Evolutionary conservation across 1,140 invertebrate genomes (phyloP).

Genomic region (Phymorhynchus buccinoides): DNA sequence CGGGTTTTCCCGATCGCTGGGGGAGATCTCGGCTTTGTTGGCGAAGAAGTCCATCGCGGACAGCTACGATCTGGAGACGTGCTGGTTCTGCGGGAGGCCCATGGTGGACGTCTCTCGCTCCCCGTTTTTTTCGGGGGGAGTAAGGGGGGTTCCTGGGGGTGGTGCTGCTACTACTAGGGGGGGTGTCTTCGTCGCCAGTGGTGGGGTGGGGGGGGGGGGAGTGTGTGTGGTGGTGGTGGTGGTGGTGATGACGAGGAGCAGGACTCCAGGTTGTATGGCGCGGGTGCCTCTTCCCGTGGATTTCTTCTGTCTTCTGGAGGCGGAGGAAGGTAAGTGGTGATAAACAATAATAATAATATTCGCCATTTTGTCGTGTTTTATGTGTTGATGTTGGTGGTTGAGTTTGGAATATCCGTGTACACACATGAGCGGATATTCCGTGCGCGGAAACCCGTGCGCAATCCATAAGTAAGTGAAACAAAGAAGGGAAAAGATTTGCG

Average conservation of each 20-base stretch:
- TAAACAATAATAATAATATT: background rate
- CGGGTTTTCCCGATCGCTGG: constrained; percentile 31
- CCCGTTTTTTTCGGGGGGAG: background rate
- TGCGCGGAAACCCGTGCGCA: no score
- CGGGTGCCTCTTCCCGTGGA: background rate
- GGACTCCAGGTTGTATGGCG: background rate
- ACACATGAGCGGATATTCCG: background rate
- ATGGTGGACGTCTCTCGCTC: constrained; percentile 46
- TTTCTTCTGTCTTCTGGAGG: no score
- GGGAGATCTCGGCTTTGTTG: constrained; percentile 31
- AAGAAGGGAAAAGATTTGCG: no score
- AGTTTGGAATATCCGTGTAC: background rate
- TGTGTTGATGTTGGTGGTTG: background rate
- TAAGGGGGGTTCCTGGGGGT: background rate
- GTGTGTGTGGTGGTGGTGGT: background rate
- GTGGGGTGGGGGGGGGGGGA: background rate
- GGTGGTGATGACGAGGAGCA: no score
- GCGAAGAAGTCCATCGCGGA: constrained; percentile 59
- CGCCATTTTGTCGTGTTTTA: background rate
- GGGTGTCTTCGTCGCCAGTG: background rate
- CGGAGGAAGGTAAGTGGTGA: background rate
- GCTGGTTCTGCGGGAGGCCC: constrained; percentile 68
- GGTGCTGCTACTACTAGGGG: background rate
- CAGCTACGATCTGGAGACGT: constrained; percentile 66
- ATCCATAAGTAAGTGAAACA: no score